phyloP scores from a whole-genome alignment of 2,113 vertebrate species.

The Phocoena sinus region DNA sequence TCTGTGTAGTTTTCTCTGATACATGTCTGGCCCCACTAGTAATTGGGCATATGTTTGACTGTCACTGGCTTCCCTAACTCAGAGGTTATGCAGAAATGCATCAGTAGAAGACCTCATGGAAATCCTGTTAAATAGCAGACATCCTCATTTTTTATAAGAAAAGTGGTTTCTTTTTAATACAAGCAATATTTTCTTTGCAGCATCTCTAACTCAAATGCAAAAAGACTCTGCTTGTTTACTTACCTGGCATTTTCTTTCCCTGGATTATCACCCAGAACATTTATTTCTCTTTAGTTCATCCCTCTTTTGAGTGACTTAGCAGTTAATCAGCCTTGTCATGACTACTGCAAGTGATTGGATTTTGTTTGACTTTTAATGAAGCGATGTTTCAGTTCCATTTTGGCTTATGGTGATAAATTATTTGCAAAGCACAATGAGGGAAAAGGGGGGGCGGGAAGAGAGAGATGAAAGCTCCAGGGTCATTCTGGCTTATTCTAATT shows the following conservation, averaged over 20 bases:
- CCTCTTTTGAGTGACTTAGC: not conserved
- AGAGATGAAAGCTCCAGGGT: not conserved
- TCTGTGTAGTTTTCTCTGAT: not conserved
- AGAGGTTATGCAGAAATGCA: not conserved
- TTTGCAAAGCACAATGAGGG: not conserved
- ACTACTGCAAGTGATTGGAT: not conserved
- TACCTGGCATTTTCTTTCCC: not conserved
- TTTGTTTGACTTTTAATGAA: constrained; percentile 60
- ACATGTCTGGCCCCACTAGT: not conserved
- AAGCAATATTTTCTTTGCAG: not conserved
- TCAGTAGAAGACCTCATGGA: not conserved
- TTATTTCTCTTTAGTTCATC: not conserved
- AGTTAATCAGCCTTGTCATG: constrained; percentile 26
- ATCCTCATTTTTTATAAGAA: not conserved
- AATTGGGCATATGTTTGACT: not conserved
- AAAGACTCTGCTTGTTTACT: not conserved
- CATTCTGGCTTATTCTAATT: constrained; percentile 14
- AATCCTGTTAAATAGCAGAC: not conserved
- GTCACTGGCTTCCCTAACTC: not conserved
- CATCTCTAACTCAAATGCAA: not conserved
- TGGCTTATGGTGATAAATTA: constrained; percentile 26
- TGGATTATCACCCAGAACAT: not conserved
- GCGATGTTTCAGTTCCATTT: not conserved
- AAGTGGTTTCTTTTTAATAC: not conserved
- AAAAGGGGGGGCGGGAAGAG: not conserved